These are phyloP conservation scores for Rhorus exstirpatorius DNA, from an alignment of 2,888 invertebrate species.

Conservation along the genomic window DNA sequence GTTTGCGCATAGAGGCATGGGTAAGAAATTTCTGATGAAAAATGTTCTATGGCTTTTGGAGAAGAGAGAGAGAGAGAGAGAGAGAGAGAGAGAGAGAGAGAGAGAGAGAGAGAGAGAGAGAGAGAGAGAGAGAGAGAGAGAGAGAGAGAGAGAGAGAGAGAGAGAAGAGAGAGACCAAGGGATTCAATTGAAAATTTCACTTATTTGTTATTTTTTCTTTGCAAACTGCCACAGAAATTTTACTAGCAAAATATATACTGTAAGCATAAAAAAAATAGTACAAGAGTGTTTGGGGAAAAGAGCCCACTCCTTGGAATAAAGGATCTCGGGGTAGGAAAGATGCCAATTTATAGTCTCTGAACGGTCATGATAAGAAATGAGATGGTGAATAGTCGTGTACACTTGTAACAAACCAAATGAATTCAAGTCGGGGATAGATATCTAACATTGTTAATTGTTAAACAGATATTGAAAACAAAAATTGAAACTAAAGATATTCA, in stretches of 20 bases:
- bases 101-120: background rate
- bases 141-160: background rate
- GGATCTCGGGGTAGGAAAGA: too few species aligned
- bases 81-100: background rate
- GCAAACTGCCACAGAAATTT: background rate
- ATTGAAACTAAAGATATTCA: too few species aligned
- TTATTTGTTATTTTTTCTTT: background rate
- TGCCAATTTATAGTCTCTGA: too few species aligned
- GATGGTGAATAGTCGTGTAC: too few species aligned
- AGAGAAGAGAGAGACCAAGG: background rate
- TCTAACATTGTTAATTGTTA: too few species aligned
- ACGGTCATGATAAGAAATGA: too few species aligned
- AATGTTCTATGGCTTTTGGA: background rate
- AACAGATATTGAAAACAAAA: too few species aligned
- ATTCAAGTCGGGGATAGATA: too few species aligned
- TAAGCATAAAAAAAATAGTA: too few species aligned
- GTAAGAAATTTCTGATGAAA: background rate
- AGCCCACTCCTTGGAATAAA: too few species aligned
- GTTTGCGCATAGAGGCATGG: background rate
- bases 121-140: background rate
- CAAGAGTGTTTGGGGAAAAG: too few species aligned
- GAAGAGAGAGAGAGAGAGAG: background rate
- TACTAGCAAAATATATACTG: background rate
- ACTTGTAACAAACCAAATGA: too few species aligned
- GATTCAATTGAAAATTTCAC: slow-evolving; percentile 1